Evolutionary conservation across 2,888 invertebrate species (phyloP).

Genomic region (Muschampia plurimacula): DNA sequence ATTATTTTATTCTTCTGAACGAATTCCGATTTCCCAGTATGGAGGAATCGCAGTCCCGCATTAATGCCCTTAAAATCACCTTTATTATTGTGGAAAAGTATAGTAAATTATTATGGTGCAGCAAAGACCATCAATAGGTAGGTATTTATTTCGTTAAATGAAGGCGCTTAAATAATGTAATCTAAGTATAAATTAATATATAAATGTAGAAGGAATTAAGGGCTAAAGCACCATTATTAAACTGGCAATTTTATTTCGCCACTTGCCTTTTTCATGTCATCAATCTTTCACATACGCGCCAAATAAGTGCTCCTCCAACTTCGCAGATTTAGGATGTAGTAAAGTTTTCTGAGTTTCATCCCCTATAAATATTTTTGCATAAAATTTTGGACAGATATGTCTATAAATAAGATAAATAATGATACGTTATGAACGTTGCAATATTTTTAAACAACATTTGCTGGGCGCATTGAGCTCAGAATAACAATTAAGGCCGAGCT

Average conservation of each 20-base stretch:
- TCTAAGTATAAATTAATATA: not conserved
- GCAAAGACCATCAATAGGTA: too few species aligned
- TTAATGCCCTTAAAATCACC: too few species aligned
- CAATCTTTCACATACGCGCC: conserved; percentile 38
- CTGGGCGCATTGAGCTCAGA: not conserved
- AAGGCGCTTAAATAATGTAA: not conserved
- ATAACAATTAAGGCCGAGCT: not conserved
- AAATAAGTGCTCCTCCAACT: conserved; percentile 34
- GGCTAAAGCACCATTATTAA: conserved; percentile 19
- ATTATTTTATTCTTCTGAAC: too few species aligned
- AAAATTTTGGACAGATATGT: not conserved
- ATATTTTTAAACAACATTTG: not conserved
- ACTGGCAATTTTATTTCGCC: conserved; percentile 19
- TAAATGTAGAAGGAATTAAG: not conserved
- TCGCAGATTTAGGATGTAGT: conserved; percentile 34
- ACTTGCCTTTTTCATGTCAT: conserved; percentile 31
- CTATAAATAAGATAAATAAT: not conserved
- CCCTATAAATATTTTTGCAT: conserved; percentile 33
- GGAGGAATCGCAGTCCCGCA: too few species aligned
- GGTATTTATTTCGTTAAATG: too few species aligned
- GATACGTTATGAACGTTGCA: not conserved
- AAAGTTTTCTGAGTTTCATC: conserved; percentile 29
- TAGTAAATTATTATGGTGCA: too few species aligned
- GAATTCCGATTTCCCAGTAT: too few species aligned
- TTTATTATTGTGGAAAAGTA: too few species aligned